Evolutionary conservation across 2,113 vertebrate species (phyloP).

Genomic region (Alligator mississippiensis): DNA sequence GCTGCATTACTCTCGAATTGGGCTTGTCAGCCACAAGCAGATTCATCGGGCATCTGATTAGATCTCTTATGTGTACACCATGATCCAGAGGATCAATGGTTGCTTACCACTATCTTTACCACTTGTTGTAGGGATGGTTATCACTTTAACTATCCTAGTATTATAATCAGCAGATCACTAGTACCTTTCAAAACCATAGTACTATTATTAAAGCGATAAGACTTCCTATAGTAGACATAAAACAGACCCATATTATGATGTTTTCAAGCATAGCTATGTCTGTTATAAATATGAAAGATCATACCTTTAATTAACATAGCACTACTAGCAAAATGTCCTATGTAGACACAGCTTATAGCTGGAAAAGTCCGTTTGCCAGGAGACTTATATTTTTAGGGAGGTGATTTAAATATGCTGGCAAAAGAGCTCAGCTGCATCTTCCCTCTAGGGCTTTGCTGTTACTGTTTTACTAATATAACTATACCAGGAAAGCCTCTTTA

Average conservation of each 20-base stretch:
- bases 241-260: neutral
- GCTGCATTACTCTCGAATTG: too few relatives aligned
- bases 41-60: too few relatives aligned
- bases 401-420: neutral
- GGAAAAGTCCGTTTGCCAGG: neutral
- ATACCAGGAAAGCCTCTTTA: neutral
- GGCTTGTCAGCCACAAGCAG: too few relatives aligned
- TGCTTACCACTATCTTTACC: too few relatives aligned
- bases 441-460: neutral
- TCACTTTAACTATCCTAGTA: too few relatives aligned
- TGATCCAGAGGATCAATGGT: too few relatives aligned
- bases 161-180: neutral
- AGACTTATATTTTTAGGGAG: neutral
- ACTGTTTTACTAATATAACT: neutral
- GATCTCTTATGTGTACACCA: too few relatives aligned
- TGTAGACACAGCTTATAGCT: too few relatives aligned
- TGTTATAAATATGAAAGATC: neutral
- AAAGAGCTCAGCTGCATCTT: neutral
- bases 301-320: neutral
- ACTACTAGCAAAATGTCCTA: neutral
- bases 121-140: too few relatives aligned
- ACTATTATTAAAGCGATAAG: neutral
- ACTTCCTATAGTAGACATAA: neutral
- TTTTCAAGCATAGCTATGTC: neutral
- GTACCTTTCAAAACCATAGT: neutral